phyloP scores from a whole-genome alignment of 2,113 vertebrate species.

The Lipophrys pholis region DNA sequence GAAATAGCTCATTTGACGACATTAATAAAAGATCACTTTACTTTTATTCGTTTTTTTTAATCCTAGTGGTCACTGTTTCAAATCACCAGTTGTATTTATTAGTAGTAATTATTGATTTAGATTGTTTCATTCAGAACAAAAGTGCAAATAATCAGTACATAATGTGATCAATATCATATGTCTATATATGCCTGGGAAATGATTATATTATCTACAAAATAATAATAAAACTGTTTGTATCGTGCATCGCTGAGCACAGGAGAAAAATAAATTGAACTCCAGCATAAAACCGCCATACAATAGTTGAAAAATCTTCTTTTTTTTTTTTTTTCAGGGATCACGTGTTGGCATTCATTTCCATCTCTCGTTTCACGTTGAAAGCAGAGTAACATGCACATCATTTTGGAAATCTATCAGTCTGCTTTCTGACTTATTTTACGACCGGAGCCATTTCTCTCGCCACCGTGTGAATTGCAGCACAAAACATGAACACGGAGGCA shows the following conservation, averaged over 20 bases:
- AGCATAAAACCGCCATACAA: too few species aligned
- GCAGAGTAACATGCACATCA: not conserved
- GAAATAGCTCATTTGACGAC: too few species aligned
- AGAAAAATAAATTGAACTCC: too few species aligned
- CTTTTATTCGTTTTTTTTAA: too few species aligned
- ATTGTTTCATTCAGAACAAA: not conserved
- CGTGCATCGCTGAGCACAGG: too few species aligned
- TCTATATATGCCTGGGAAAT: not conserved
- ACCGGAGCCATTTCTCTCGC: conserved; percentile 54
- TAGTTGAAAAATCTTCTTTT: too few species aligned
- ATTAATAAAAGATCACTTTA: too few species aligned
- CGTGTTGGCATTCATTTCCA: not conserved
- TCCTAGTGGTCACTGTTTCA: too few species aligned
- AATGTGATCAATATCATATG: not conserved
- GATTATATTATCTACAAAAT: not conserved
- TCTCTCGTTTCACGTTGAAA: conserved; percentile 27
- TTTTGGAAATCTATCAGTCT: conserved; percentile 50
- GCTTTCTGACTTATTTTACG: conserved; percentile 42
- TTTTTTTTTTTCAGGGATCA: not conserved
- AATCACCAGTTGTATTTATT: not conserved
- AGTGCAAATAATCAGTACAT: not conserved
- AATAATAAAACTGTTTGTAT: not conserved
- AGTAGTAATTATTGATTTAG: not conserved
- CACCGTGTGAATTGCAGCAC: conserved; percentile 45
- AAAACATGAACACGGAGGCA: conserved; percentile 72